These are phyloP conservation scores for Colostygia pectinataria DNA, from an alignment of 2,888 invertebrate genomes.

Conservation along the genomic window DNA sequence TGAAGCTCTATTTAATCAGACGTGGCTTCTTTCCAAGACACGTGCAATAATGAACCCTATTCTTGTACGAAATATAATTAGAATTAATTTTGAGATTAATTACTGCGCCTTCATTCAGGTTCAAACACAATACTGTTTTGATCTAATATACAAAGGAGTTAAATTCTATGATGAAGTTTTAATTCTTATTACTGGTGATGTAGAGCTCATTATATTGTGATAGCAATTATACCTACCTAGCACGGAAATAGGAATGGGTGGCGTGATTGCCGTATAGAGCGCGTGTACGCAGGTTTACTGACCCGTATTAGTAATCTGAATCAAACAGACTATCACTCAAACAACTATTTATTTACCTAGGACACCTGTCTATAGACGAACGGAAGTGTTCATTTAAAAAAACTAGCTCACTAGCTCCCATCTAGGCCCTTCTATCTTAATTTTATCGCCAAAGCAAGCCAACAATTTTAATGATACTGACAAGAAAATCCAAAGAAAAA, in stretches of 20 bases:
- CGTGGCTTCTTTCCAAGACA: constrained; percentile 52
- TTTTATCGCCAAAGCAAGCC: no score
- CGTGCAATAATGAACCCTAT: constrained; percentile 32
- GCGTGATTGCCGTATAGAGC: constrained; percentile 67
- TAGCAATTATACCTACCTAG: constrained; percentile 27
- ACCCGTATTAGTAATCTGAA: constrained; percentile 51
- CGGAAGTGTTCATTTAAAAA: no score
- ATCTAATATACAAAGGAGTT: not conserved
- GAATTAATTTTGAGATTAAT: constrained; percentile 8
- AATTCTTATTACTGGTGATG: not conserved
- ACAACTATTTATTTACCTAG: not conserved
- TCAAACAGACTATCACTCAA: not conserved
- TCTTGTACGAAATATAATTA: constrained; percentile 19
- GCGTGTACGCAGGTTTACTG: constrained; percentile 63
- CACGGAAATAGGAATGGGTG: constrained; percentile 59
- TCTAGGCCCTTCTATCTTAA: no score
- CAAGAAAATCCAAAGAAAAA: no score
- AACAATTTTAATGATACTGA: no score
- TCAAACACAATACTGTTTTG: constrained; percentile 39
- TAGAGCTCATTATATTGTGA: constrained; percentile 11
- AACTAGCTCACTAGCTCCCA: no score
- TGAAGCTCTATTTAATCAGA: constrained; percentile 31
- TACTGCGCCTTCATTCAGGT: constrained; percentile 5
- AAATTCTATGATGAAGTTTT: not conserved
- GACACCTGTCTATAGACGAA: no score